Evolutionary conservation across 1,140 invertebrate species (phyloP).

Genomic region (Drosophila elegans): DNA sequence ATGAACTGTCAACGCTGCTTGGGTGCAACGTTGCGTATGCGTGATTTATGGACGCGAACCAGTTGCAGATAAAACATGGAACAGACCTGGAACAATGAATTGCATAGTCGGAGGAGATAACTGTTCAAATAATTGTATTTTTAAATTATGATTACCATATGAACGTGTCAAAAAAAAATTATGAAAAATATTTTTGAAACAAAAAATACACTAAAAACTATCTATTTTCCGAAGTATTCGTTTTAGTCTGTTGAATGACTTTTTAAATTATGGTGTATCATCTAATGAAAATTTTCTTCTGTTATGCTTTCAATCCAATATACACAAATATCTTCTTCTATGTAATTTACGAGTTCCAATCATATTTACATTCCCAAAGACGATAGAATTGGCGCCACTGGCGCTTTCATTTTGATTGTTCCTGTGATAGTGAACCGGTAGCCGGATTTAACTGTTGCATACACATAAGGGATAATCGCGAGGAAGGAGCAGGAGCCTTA

Average conservation of each 20-base stretch:
- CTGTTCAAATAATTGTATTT: background rate
- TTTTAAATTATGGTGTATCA: too few species aligned
- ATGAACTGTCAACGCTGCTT: slow-evolving; percentile 68
- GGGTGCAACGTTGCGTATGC: slow-evolving; percentile 66
- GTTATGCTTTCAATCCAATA: too few species aligned
- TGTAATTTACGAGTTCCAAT: too few species aligned
- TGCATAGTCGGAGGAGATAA: slow-evolving; percentile 5
- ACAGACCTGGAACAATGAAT: background rate
- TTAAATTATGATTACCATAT: background rate
- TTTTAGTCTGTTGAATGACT: too few species aligned
- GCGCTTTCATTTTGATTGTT: slow-evolving; percentile 8
- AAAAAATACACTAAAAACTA: too few species aligned
- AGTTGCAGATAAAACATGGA: slow-evolving; percentile 18
- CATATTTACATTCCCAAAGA: too few species aligned
- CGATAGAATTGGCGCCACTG: background rate
- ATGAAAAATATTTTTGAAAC: too few species aligned
- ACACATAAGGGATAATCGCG: slow-evolving; percentile 21
- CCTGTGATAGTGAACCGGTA: background rate
- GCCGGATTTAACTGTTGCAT: slow-evolving; percentile 32
- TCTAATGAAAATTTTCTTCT: too few species aligned
- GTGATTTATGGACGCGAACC: slow-evolving; percentile 65
- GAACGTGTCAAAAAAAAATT: background rate
- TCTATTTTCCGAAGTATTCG: too few species aligned
- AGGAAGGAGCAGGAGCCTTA: slow-evolving; percentile 36
- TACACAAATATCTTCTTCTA: too few species aligned